A percentile compares a stretch with the other conserved stretches of the same genome.
Evolutionary conservation across 2,888 invertebrate species (phyloP).

Genomic region (Drosophila subsilvestris): DNA sequence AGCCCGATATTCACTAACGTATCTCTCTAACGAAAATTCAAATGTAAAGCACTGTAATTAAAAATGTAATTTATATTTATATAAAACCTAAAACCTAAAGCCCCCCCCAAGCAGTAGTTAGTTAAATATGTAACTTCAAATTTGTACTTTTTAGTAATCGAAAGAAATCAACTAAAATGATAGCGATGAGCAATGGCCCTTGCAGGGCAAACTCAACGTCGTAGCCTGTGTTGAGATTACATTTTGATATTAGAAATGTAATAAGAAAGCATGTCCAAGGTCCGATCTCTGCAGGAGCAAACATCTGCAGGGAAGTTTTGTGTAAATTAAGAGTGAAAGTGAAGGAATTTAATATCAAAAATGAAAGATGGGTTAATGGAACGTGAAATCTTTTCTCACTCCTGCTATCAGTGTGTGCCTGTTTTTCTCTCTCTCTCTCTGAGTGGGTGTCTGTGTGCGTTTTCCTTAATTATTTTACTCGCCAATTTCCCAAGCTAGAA

Average conservation of each 20-base stretch:
- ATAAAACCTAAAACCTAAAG: slow-evolving; percentile 13
- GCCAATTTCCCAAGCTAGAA: slow-evolving; percentile 40
- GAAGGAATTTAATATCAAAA: slow-evolving; percentile 18
- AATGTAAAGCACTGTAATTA: slow-evolving; percentile 51
- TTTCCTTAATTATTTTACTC: slow-evolving; percentile 37
- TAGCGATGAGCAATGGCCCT: slow-evolving; percentile 4
- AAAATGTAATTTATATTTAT: slow-evolving; percentile 45
- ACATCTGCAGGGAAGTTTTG: not conserved
- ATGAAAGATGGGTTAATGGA: not conserved
- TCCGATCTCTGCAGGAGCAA: not conserved
- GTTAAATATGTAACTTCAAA: slow-evolving; percentile 70
- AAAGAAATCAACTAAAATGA: slow-evolving; percentile 25
- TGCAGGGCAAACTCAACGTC: slow-evolving; percentile 6
- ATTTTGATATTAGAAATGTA: not conserved
- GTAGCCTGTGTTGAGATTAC: slow-evolving; percentile 5
- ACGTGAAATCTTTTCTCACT: slow-evolving; percentile 6
- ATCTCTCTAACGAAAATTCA: slow-evolving; percentile 42
- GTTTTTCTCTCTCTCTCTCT: slow-evolving; percentile 8
- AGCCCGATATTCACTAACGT: slow-evolving; percentile 61
- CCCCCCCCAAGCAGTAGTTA: slow-evolving; percentile 64
- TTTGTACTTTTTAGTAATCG: slow-evolving; percentile 61
- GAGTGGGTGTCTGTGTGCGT: slow-evolving; percentile 12
- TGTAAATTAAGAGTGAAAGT: slow-evolving; percentile 16
- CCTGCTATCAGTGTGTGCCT: slow-evolving; percentile 12
- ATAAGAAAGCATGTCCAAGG: no score